Evolutionary conservation across 2,797 vertebrate species (phyloP).

Genomic region (Lophotriccus pileatus): DNA sequence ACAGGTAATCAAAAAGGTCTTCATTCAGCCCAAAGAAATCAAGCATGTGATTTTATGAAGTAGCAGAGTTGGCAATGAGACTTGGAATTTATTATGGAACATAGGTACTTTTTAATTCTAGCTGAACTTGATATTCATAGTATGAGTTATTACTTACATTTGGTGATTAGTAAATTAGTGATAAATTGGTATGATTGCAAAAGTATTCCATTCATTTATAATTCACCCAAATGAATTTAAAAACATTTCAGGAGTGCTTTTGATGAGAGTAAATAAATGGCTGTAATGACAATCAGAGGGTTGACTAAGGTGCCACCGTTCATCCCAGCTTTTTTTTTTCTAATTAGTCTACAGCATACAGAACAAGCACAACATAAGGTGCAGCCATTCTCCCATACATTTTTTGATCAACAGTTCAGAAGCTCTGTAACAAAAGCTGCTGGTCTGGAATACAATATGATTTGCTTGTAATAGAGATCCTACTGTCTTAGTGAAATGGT

Average conservation of each 20-base stretch:
- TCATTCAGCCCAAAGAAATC: background rate
- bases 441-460: background rate
- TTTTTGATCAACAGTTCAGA: background rate
- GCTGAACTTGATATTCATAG: constrained; percentile 16
- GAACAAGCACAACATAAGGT: background rate
- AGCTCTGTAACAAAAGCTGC: background rate
- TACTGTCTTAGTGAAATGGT: background rate
- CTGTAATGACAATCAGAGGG: constrained; percentile 9
- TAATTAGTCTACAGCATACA: background rate
- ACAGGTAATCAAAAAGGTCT: background rate
- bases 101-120: background rate
- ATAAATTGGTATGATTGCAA: background rate
- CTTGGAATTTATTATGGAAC: background rate
- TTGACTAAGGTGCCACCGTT: background rate
- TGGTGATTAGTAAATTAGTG: constrained; percentile 42
- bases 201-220: constrained; percentile 39
- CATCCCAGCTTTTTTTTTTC: background rate
- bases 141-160: constrained; percentile 8
- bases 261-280: constrained; percentile 45
- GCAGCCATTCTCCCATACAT: background rate
- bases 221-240: constrained; percentile 41
- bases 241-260: constrained; percentile 40
- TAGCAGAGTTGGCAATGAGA: background rate
- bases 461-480: background rate
- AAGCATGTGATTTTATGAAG: background rate